Percentiles rank a stretch among this genome's conserved stretches.
Evolutionary conservation across 1,140 invertebrate genomes (phyloP).

Genomic region (Odontomachus brunneus): DNA sequence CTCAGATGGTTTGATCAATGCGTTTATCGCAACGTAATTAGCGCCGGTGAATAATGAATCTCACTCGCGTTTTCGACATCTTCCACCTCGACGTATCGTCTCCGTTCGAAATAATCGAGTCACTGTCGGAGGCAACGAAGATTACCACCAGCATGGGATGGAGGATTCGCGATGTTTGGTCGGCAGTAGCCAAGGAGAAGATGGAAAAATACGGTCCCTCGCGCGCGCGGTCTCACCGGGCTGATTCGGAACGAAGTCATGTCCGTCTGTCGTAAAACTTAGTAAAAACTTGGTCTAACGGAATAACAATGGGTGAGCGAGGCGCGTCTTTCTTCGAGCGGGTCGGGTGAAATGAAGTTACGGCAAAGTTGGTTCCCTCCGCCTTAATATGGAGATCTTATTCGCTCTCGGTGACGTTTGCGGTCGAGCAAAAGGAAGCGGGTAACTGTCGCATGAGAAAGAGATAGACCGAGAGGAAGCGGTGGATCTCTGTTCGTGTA

Average conservation of each 20-base stretch:
- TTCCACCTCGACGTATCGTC: neutral
- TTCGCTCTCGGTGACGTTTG: conserved; percentile 13
- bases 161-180: neutral
- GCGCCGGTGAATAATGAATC: conserved; percentile 40
- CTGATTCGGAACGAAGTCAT: conserved; percentile 28
- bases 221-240: neutral
- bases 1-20: neutral
- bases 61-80: neutral
- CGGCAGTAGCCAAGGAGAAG: neutral
- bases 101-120: conserved; percentile 3
- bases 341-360: conserved; percentile 6
- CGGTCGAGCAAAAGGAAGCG: neutral
- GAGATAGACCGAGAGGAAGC: neutral
- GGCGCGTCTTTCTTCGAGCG: neutral
- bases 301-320: conserved; percentile 44
- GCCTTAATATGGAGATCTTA: conserved; percentile 27
- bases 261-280: conserved; percentile 27
- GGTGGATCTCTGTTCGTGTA: neutral
- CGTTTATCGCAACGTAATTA: conserved; percentile 35
- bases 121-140: conserved; percentile 18
- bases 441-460: neutral
- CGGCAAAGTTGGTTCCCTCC: conserved; percentile 11
- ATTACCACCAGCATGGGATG: neutral
- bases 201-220: neutral
- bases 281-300: conserved; percentile 26